Conservation (phyloP, 2,113 vertebrate species). For the Myodes glareolus region DNA sequence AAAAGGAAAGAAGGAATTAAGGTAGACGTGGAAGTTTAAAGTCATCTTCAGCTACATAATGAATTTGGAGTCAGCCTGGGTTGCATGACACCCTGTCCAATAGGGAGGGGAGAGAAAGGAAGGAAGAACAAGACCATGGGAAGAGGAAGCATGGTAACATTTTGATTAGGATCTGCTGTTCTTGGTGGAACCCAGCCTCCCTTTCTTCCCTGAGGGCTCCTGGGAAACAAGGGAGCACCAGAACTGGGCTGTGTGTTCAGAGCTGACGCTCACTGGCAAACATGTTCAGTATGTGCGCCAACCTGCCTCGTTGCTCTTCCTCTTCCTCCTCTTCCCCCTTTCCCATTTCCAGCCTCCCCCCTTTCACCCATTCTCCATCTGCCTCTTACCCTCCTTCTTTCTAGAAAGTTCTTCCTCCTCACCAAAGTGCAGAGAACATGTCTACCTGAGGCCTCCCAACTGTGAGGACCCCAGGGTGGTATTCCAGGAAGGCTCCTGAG, state of each 20-base stretch:
- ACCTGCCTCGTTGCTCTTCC: not conserved
- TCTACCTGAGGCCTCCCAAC: not conserved
- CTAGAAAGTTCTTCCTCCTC: not conserved
- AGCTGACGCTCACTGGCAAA: not conserved
- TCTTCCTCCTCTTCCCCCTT: not conserved
- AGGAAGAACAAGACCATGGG: not conserved
- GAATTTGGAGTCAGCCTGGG: not conserved
- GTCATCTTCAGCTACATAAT: not conserved
- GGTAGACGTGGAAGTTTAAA: not conserved
- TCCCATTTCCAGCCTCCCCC: not conserved
- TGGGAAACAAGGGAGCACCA: not conserved
- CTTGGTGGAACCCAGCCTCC: not conserved
- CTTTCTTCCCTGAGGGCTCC: not conserved
- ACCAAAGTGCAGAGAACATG: not conserved
- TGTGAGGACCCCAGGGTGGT: not conserved
- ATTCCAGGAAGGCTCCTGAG: not conserved
- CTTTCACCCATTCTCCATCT: not conserved
- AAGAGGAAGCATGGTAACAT: not conserved
- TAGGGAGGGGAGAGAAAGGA: not conserved
- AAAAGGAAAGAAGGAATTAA: not conserved
- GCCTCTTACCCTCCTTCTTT: not conserved
- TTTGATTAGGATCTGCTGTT: not conserved
- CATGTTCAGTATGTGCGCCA: accelerated
- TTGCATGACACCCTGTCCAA: not conserved
- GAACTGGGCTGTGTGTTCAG: not conserved